phyloP scores from a whole-genome alignment of 2,797 vertebrate genomes.

The Myoxocephalus aenaeus region DNA sequence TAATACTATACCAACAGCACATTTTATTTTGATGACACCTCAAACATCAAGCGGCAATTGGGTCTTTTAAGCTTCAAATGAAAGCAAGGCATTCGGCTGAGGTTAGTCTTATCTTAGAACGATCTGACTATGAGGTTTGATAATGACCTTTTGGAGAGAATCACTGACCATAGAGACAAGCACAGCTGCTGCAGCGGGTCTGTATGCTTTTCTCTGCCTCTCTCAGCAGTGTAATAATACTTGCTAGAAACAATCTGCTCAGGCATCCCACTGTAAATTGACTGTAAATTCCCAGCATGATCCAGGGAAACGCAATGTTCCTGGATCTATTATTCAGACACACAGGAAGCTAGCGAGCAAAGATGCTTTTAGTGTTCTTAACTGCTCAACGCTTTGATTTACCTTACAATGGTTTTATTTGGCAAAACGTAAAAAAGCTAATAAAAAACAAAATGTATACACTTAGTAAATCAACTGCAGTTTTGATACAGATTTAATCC shows the following conservation, averaged over 20 bases:
- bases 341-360: conserved; percentile 15
- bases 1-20: neutral
- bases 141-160: conserved; percentile 44
- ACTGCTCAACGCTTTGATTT: conserved; percentile 40
- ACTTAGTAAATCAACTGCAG: neutral
- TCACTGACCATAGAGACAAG: conserved; percentile 30
- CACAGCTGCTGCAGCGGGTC: conserved; percentile 51
- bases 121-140: conserved; percentile 26
- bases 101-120: conserved; percentile 21
- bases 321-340: conserved; percentile 73
- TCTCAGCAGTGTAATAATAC: conserved; percentile 39
- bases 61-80: conserved; percentile 2
- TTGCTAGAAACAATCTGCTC: conserved; percentile 40
- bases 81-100: neutral
- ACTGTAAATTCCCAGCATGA: conserved; percentile 41
- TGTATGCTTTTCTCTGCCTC: conserved; percentile 30
- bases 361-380: conserved; percentile 63
- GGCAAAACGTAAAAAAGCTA: conserved; percentile 2
- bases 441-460: neutral
- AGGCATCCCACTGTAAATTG: conserved; percentile 21
- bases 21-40: neutral
- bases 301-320: conserved; percentile 56
- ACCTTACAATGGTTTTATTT: conserved; percentile 21
- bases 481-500: neutral
- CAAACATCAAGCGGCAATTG: neutral